Conservation (phyloP, 2,113 vertebrate genomes). For the Atrichornis clamosus region DNA sequence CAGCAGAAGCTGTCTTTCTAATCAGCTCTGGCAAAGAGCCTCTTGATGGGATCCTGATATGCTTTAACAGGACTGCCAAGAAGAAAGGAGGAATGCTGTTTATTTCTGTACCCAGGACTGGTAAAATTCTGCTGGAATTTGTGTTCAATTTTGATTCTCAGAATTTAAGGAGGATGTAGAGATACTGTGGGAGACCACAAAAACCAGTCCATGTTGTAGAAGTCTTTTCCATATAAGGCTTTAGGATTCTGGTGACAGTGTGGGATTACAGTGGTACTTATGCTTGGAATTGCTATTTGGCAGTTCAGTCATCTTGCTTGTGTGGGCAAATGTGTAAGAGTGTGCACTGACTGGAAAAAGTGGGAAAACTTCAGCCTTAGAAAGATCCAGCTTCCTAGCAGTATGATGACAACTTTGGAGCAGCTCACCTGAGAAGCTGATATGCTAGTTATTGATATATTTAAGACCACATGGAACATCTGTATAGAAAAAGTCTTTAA, state of each 20-base stretch:
- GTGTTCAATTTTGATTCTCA: neutral
- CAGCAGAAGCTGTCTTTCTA: slow-evolving; percentile 14
- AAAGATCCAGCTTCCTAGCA: neutral
- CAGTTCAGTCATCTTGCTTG: neutral
- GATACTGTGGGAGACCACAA: neutral
- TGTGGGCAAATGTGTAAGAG: neutral
- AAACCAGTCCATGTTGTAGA: neutral
- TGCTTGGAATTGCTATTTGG: neutral
- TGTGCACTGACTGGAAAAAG: neutral
- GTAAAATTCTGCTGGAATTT: neutral
- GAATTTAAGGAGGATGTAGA: neutral
- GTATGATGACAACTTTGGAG: neutral
- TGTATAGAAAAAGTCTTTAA: neutral
- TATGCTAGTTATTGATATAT: neutral
- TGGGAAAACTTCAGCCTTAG: neutral
- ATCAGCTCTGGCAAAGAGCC: slow-evolving; percentile 9
- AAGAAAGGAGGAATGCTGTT: slow-evolving; percentile 6
- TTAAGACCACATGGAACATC: neutral
- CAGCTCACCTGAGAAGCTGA: neutral
- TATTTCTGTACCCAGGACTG: neutral
- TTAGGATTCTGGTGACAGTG: neutral
- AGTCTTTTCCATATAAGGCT: neutral
- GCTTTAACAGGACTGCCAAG: neutral
- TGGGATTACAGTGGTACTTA: neutral
- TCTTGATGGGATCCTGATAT: neutral